Conservation (phyloP, 2,113 vertebrate species). For the Phaethon lepturus region DNA sequence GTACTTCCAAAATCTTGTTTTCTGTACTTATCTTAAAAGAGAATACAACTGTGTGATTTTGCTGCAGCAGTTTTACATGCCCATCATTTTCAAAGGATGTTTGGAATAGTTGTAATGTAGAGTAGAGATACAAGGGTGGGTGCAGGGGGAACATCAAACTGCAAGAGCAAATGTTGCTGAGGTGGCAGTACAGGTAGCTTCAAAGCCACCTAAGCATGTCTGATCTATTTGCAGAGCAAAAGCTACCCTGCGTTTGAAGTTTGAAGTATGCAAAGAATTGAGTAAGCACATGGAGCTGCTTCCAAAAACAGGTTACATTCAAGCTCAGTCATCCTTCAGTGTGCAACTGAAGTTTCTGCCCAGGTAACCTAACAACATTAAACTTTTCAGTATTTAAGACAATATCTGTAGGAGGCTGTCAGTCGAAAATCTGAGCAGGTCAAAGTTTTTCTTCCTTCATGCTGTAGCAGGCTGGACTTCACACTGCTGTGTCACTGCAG, state of each 20-base stretch:
- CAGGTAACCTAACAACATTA: constrained; percentile 76
- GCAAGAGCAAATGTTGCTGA: background rate
- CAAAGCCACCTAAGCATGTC: background rate
- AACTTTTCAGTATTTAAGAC: background rate
- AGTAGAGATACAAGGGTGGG: background rate
- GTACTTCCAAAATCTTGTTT: background rate
- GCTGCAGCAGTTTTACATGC: background rate
- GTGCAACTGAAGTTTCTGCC: constrained; percentile 91
- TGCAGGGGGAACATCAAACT: background rate
- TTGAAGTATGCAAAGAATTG: constrained; percentile 87
- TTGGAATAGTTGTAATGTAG: background rate
- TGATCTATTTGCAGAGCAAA: constrained; percentile 79
- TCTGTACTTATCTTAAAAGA: background rate
- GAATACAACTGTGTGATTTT: background rate
- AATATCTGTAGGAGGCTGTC: background rate
- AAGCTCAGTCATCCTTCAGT: constrained; percentile 81
- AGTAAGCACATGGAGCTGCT: constrained; percentile 88
- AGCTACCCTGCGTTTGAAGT: constrained; percentile 80
- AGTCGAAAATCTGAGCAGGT: background rate
- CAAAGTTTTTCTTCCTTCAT: background rate
- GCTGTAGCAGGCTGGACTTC: background rate
- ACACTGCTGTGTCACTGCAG: background rate
- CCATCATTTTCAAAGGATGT: background rate
- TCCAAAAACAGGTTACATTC: constrained; percentile 85
- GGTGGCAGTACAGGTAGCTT: background rate